Base-by-base conservation (phyloP, 2,113 vertebrate species). In the Urocynchramus pylzowi region DNA sequence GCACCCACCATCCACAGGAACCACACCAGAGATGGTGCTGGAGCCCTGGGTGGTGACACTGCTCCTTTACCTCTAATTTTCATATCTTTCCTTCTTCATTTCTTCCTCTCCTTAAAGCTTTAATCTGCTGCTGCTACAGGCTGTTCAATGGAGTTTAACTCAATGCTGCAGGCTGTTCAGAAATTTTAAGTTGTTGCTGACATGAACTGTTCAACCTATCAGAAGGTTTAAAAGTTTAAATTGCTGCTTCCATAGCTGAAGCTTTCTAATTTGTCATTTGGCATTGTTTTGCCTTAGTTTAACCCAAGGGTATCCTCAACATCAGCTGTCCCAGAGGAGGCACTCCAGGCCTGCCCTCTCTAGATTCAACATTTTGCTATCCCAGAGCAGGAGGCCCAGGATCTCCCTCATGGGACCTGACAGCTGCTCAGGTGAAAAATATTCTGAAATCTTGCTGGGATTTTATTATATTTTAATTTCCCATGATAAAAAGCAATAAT, bases 111-210 rank as follows among this genome's bases (percentile, higher is more conserved):
- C 42, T 57, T 64, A 6, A 16, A 49, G 65, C 27, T 44, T 73
- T 37, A 33, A 37, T 22, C 9, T 33, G 37, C 44, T 44, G 53
- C 44, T 86, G 22, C 37, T 59, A 12, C 4, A 6, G 31, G 9
- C 9, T 5, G 37, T 27, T 31, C 52, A 42, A 4, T 27, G 17
- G 44, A 14, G 8, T 50, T 86, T 59, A 26, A 35, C 27, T 57
- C 0, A 0, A 50, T 80, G 59, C 22, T 10, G 6, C 0, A 0
- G 22, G 42, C 42, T 37, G 35, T 64, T 49, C 37, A 73, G 37
- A 81, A 80, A 50, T 57, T 42, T 65, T 28, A 37, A 37, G 44
- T 57, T 20, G 10, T 33, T 81, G 31, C 18, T 47, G 37, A 15
- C 8, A 5, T 33, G 44, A 12, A 22, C 30, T 26, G 17, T 49